These are phyloP conservation scores for Potorous gilbertii DNA, from an alignment of 2,797 vertebrate species.

Conservation along the genomic window DNA sequence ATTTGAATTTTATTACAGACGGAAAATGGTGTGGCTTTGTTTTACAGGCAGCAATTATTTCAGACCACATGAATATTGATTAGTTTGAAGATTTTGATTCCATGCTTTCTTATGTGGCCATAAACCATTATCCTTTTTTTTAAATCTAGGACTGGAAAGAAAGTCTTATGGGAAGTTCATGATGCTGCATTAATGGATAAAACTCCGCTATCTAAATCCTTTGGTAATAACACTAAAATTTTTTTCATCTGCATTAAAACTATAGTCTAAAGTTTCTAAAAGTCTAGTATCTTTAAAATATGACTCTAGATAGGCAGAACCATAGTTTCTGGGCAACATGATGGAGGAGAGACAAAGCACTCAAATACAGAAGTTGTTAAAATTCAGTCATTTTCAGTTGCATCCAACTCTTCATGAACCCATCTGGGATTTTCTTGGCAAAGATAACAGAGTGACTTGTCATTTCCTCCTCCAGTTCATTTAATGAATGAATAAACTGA, in stretches of 20 bases:
- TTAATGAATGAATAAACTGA: not conserved
- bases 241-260: not conserved
- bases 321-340: not conserved
- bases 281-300: constrained; percentile 3
- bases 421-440: not conserved
- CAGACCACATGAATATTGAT: constrained; percentile 48
- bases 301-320: constrained; percentile 3
- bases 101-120: constrained; percentile 36
- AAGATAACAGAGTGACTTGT: not conserved
- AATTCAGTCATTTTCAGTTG: not conserved
- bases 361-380: not conserved
- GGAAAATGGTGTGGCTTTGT: constrained; percentile 44
- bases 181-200: constrained; percentile 35
- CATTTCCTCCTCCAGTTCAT: not conserved
- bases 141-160: constrained; percentile 28
- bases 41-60: constrained; percentile 57
- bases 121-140: constrained; percentile 39
- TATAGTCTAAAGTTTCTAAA: constrained; percentile 9
- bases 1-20: constrained; percentile 51
- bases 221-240: not conserved
- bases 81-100: constrained; percentile 53
- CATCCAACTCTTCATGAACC: not conserved
- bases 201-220: not conserved
- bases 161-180: constrained; percentile 33
- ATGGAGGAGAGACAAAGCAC: not conserved